These are phyloP conservation scores for Pseudotriccus pelzelni DNA, from an alignment of 2,797 vertebrate species.

Conservation along the genomic window DNA sequence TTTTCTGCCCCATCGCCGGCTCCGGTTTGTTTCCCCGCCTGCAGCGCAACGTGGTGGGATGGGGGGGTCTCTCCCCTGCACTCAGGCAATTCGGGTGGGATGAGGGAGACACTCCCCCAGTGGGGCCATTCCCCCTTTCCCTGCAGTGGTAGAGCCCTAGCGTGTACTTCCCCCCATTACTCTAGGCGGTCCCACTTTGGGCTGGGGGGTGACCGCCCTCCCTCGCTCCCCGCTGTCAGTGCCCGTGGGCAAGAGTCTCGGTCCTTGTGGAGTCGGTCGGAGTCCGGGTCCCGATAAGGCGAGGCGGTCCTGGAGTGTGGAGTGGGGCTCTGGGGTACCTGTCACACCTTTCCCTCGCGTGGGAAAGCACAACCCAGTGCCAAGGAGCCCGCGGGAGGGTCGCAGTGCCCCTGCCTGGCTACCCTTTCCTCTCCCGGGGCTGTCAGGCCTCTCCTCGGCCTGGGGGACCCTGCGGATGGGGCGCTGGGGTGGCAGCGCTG, in stretches of 20 bases:
- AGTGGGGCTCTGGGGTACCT: no score
- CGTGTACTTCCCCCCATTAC: rapidly evolving
- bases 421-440: rapidly evolving
- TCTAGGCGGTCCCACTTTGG: not conserved
- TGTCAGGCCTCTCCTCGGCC: not conserved
- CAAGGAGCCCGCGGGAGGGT: rapidly evolving
- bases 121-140: rapidly evolving
- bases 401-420: rapidly evolving
- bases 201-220: not conserved
- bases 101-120: no score
- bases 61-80: rapidly evolving
- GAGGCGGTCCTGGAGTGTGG: not conserved
- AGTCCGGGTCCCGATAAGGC: rapidly evolving
- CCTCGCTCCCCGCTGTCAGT: rapidly evolving
- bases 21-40: not conserved
- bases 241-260: rapidly evolving
- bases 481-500: rapidly evolving
- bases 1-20: not conserved
- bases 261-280: not conserved
- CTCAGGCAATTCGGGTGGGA: not conserved
- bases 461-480: rapidly evolving
- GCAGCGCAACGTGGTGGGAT: no score
- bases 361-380: rapidly evolving
- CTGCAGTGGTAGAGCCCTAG: not conserved
- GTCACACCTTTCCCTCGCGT: not conserved